A percentile compares a stretch with the other conserved stretches of the same genome.
Evolutionary conservation across 2,888 invertebrate species (phyloP).

Genomic region (Ornithoptera alexandrae): DNA sequence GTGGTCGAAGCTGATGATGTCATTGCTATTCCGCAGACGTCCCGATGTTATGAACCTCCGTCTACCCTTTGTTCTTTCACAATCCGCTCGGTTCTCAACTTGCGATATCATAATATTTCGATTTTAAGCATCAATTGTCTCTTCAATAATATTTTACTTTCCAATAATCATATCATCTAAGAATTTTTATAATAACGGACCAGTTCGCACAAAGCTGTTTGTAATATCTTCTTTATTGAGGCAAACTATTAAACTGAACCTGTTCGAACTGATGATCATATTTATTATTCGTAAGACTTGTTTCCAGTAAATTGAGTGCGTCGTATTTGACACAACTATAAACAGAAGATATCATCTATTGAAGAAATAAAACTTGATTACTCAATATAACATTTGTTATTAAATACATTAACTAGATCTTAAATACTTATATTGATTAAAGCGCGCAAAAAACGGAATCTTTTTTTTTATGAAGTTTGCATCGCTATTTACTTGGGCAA

Average conservation of each 20-base stretch:
- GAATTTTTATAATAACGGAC: background rate
- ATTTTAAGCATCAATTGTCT: constrained; percentile 1
- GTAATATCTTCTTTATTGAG: background rate
- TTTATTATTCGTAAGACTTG: background rate
- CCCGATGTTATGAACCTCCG: constrained; percentile 18
- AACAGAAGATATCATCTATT: background rate
- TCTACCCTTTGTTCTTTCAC: constrained; percentile 1
- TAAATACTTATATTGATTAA: no score
- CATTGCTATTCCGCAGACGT: constrained; percentile 26
- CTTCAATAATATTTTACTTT: background rate
- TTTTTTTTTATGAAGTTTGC: no score
- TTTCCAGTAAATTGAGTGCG: background rate
- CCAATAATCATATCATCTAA: background rate
- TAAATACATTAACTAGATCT: background rate
- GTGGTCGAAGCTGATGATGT: constrained; percentile 23
- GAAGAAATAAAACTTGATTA: background rate
- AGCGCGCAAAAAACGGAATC: background rate
- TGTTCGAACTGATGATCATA: background rate
- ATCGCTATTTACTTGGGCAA: no score
- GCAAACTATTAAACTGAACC: background rate
- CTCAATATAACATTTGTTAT: no score
- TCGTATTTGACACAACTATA: background rate
- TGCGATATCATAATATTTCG: constrained; percentile 3
- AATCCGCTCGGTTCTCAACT: background rate
- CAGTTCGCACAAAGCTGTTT: background rate